Conservation (phyloP, 2,888 invertebrate species). For the Stenodera caucasica region DNA sequence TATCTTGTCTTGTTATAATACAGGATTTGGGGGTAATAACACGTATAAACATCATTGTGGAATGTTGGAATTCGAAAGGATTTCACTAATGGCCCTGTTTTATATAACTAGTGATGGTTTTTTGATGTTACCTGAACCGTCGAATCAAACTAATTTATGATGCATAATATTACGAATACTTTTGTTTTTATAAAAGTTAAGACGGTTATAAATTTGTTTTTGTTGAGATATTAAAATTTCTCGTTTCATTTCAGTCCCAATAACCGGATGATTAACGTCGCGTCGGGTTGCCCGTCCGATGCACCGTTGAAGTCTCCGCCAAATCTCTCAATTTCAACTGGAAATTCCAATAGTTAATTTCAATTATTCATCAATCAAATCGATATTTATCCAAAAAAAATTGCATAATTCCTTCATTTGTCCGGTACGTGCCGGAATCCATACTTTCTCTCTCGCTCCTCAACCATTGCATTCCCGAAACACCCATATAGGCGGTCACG, state of each 20-base stretch:
- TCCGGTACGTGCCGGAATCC: slow-evolving; percentile 35
- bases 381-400: background rate
- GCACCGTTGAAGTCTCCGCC: too few species aligned
- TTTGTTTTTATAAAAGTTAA: too few species aligned
- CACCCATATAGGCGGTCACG: slow-evolving; percentile 28
- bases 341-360: too few species aligned
- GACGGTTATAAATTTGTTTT: background rate
- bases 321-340: too few species aligned
- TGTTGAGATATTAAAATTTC: background rate
- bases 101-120: too few species aligned
- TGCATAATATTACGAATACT: background rate
- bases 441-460: slow-evolving; percentile 10
- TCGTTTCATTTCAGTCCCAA: too few species aligned
- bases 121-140: background rate
- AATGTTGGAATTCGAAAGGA: background rate
- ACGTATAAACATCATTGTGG: background rate
- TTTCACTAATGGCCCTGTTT: background rate
- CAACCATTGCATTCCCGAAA: slow-evolving; percentile 33
- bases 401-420: background rate
- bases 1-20: background rate
- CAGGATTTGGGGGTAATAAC: background rate
- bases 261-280: too few species aligned
- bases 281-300: too few species aligned
- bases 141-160: background rate
- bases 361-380: background rate